Percentiles rank a stretch among this genome's conserved stretches.
phyloP scores from a whole-genome alignment of 2,888 invertebrate genomes.

The Pseudococcus jackbeardsleyi region DNA sequence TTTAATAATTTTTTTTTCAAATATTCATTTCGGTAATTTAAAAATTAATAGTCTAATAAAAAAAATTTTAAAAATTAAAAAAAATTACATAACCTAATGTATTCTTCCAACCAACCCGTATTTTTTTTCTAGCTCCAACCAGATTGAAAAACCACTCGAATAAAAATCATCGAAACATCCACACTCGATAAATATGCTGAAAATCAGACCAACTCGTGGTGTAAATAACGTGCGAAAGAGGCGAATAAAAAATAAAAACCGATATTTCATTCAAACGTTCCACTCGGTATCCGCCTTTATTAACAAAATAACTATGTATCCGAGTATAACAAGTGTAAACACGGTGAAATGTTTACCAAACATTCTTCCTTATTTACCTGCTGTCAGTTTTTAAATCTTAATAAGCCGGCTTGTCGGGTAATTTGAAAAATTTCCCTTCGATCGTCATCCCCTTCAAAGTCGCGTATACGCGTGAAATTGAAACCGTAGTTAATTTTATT shows the following conservation, averaged over 20 bases:
- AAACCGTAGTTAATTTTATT: slow-evolving; percentile 27
- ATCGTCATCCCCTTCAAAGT: not conserved
- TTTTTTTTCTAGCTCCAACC: too few relatives aligned
- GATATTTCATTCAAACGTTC: slow-evolving; percentile 28
- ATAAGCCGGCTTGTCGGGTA: slow-evolving; percentile 19
- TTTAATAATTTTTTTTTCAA: too few relatives aligned
- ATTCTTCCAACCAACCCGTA: too few relatives aligned
- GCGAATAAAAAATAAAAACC: not conserved
- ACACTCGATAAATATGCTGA: not conserved
- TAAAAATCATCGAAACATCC: not conserved
- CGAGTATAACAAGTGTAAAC: slow-evolving; percentile 25
- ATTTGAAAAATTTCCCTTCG: slow-evolving; percentile 2
- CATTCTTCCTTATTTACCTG: slow-evolving; percentile 48
- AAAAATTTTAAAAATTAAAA: not conserved
- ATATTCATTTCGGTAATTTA: not conserved
- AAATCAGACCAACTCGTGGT: not conserved
- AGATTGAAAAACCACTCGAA: too few relatives aligned
- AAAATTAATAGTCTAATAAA: not conserved
- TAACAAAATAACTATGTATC: slow-evolving; percentile 18
- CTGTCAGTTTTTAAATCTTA: slow-evolving; percentile 51
- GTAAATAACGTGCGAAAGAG: not conserved
- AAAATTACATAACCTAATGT: not conserved
- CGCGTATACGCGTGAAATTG: slow-evolving; percentile 2
- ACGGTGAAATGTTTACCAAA: slow-evolving; percentile 52
- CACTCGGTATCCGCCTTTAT: not conserved